Base-by-base conservation (phyloP, 2,888 invertebrate genomes). In the Heterodera filipjevi region DNA sequence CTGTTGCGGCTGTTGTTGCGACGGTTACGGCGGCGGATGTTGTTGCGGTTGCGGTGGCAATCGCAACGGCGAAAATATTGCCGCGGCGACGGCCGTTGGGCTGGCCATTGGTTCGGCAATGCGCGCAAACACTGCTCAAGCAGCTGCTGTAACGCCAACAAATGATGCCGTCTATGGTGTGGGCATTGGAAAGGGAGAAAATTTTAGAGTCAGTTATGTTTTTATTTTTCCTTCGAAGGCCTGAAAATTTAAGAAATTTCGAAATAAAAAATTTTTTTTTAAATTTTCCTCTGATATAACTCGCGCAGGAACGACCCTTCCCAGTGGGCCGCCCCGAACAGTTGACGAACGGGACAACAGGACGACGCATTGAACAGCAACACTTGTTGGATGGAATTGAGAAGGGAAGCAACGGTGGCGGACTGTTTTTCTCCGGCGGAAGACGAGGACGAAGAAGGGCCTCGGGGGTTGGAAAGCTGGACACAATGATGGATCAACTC, bases 321-420 rank as follows among this genome's bases (percentile, higher is more conserved):
- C 8, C 68, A 30, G 46, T 75, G 30, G 75, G 75, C 14, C 75
- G 75, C 14, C 75, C 75, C 27, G 75, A 64, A 32, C 68, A 66
- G 6, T 75, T 75, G 27, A 64, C 75, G 30, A 66, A 75, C 59
- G 75, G 75, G 19, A 32, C 75, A 10, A 75, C 75, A 14, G 75
- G 66, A 22, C 66, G 35, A 59, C 66, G 33, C 19, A 64, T 19
- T 6, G 44, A 39, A n/a, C 59, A 75, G 68, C 39, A 39, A 12
- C 35, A 35, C 35, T 27, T 59, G 64, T n/a, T 49, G 35, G n/a
- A n/a, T n/a, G 49, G 10, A 30, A 64, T 35, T 33, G 73, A 49
- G 49, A 10, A n/a, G 27, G 64, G 35, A 5, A 16, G 35, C n/a
- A 59, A n/a, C 22, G 59, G 22, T 12, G 59, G 59, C n/a, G 59